Percentiles rank a stretch among this genome's conserved stretches.
Evolutionary conservation across 2,113 vertebrate species (phyloP).

Genomic region (Nesoenas mayeri): DNA sequence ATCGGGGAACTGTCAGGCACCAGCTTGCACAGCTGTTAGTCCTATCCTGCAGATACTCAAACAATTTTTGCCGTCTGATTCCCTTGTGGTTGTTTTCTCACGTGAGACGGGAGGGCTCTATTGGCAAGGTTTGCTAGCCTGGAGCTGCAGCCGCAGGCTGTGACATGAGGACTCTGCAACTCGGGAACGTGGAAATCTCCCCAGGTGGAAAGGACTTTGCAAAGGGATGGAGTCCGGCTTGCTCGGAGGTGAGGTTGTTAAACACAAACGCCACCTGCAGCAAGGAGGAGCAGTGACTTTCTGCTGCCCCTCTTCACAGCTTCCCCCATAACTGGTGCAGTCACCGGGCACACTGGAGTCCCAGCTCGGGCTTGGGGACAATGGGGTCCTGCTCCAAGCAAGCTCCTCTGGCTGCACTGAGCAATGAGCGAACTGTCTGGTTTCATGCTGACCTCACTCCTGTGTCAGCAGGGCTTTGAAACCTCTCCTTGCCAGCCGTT

Average conservation of each 20-base stretch:
- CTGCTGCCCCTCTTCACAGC: not conserved
- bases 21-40: fast-evolving
- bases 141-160: not conserved
- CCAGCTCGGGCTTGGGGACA: too few relatives aligned
- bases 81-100: not conserved
- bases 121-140: too few relatives aligned
- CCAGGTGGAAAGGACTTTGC: not conserved
- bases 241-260: too few relatives aligned
- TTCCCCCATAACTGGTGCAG: not conserved
- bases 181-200: not conserved
- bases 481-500: not conserved
- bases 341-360: not conserved
- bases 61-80: fast-evolving
- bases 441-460: not conserved
- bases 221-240: not conserved
- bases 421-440: not conserved
- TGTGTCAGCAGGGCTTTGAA: not conserved
- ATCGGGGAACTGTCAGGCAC: fast-evolving
- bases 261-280: too few relatives aligned
- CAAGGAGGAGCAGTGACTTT: too few relatives aligned
- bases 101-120: not conserved
- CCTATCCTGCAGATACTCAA: not conserved
- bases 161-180: fast-evolving
- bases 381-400: not conserved
- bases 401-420: not conserved